A percentile compares a stretch with the other conserved stretches of the same genome.
Conservation (phyloP, 2,797 vertebrate species). For the Pseudomugil gertrudae region DNA sequence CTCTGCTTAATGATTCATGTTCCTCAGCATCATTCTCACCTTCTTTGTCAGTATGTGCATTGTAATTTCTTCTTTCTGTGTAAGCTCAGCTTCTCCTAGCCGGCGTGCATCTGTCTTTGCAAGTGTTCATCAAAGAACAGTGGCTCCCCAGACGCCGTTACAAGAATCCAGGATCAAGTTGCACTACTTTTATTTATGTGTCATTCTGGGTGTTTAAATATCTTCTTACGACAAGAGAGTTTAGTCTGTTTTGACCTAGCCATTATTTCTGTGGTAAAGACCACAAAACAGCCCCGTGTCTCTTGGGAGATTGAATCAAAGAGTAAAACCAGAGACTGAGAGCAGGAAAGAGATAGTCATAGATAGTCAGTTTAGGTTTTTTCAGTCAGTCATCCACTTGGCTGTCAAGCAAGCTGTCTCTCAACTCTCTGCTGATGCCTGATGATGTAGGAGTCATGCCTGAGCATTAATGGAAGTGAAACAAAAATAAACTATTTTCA, state of each 20-base stretch:
- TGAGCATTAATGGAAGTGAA: constrained; percentile 77
- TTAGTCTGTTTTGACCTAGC: constrained; percentile 69
- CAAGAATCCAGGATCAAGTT: constrained; percentile 71
- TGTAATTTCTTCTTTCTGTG: constrained; percentile 48
- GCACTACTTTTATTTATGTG: constrained; percentile 73
- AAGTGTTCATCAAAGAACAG: constrained; percentile 70
- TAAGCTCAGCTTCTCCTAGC: constrained; percentile 33
- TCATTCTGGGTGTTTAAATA: constrained; percentile 65
- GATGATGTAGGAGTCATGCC: constrained; percentile 72
- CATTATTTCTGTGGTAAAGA: constrained; percentile 63
- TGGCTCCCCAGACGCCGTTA: constrained; percentile 63
- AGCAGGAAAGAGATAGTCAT: constrained; percentile 8
- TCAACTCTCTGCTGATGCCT: constrained; percentile 64
- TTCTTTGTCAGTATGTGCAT: constrained; percentile 58
- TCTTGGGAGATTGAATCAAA: constrained; percentile 55
- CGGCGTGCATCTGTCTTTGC: constrained; percentile 58
- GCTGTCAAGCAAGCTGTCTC: constrained; percentile 57
- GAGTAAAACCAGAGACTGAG: constrained; percentile 34
- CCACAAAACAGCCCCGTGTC: constrained; percentile 51
- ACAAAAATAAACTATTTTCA: constrained; percentile 81
- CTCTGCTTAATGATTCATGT: constrained; percentile 71
- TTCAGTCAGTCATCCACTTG: constrained; percentile 58
- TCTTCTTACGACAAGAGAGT: constrained; percentile 54
- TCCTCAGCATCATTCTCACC: constrained; percentile 46
- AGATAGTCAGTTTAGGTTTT: constrained; percentile 53